Conservation (phyloP, 2,113 vertebrate genomes). For the Podarcis cretensis region DNA sequence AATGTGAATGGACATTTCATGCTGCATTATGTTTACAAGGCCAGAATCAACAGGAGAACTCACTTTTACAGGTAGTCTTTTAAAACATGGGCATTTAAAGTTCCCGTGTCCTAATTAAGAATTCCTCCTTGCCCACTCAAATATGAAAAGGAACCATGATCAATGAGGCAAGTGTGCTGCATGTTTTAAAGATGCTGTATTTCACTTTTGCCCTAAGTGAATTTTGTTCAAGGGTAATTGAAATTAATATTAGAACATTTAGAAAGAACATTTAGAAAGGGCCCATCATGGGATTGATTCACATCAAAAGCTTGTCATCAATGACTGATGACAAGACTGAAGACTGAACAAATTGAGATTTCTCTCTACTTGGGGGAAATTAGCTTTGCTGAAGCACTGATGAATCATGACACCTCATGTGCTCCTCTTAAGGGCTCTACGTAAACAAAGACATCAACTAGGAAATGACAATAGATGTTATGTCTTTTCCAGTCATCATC, state of each 20-base stretch:
- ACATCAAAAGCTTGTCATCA: background rate
- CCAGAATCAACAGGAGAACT: no score
- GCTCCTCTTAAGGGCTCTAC: background rate
- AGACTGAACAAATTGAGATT: background rate
- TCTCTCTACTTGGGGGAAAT: background rate
- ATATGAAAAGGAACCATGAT: background rate
- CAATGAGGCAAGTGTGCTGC: background rate
- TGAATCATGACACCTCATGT: background rate
- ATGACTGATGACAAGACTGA: no score
- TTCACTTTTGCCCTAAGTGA: background rate
- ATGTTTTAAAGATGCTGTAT: background rate
- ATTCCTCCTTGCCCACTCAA: background rate
- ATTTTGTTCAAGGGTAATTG: background rate
- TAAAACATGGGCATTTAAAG: background rate
- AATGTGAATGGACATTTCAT: no score
- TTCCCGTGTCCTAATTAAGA: background rate
- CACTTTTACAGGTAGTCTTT: background rate
- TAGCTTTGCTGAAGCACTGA: background rate
- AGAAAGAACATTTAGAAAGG: background rate
- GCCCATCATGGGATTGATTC: background rate
- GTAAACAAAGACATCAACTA: background rate
- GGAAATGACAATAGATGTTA: background rate
- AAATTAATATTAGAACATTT: background rate
- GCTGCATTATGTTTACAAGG: background rate
- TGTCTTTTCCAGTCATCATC: background rate